phyloP scores from a whole-genome alignment of 2,888 invertebrate genomes.

The Allolobophora icterica region DNA sequence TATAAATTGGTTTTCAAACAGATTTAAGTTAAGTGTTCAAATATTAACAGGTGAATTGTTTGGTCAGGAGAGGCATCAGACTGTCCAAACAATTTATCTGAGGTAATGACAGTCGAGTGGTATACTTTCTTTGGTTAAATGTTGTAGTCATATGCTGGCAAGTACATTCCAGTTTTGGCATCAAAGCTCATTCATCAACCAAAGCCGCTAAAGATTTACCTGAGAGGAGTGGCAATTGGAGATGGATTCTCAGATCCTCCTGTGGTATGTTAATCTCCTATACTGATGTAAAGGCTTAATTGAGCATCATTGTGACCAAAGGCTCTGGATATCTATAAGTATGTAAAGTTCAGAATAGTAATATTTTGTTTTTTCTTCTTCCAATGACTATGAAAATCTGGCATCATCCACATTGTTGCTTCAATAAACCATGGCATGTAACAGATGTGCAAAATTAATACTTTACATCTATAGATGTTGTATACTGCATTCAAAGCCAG shows the following conservation, averaged over 20 bases:
- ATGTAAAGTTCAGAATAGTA: not conserved
- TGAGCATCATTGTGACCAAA: not conserved
- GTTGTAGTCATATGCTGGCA: slow-evolving; percentile 68
- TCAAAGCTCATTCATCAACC: slow-evolving; percentile 57
- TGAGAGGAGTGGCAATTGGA: slow-evolving; percentile 61
- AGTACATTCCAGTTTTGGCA: slow-evolving; percentile 77
- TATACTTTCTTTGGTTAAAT: slow-evolving; percentile 21
- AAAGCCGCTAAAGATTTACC: slow-evolving; percentile 53
- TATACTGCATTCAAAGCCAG: not conserved
- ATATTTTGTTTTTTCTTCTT: not conserved
- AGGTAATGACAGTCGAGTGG: not conserved
- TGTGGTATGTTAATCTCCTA: slow-evolving; percentile 52
- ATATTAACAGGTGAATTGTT: too few species aligned
- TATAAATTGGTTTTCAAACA: too few species aligned
- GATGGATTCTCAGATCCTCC: slow-evolving; percentile 62
- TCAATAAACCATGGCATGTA: not conserved
- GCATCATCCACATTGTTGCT: not conserved
- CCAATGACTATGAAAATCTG: not conserved
- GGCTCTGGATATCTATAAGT: not conserved
- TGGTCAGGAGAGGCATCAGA: too few species aligned
- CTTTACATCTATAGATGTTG: not conserved
- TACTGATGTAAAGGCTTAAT: not conserved
- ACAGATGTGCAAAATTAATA: not conserved
- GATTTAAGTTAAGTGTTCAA: too few species aligned
- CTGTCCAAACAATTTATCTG: too few species aligned